Evolutionary conservation across 2,113 vertebrate species (phyloP), one percentile per base, ranked within the genome.

Genomic region (Pelecanus crispus): DNA sequence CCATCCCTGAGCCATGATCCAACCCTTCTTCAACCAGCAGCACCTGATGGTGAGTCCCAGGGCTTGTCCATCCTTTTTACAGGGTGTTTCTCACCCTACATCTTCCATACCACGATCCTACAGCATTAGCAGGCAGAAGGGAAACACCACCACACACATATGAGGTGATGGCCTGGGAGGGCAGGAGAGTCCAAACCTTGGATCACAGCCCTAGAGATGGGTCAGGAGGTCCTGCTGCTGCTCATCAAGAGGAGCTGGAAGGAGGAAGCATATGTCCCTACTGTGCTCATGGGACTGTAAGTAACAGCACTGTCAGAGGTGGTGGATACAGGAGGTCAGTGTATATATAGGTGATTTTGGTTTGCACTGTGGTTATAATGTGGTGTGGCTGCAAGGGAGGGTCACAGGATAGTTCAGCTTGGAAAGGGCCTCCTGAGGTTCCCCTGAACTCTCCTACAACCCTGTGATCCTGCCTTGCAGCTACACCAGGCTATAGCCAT

Each of bases 221-320:
- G 4, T 71, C 52, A 38, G 52, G 36, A 88, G 2, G 5, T 85
- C 14, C 55, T 71, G 16, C 49, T 84, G 16, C 42, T 88, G 15
- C 40, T 75, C 59, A 53, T 13, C 9, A 40, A 55, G 16, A 17
- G 32, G 8, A 59, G 10, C 13, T 71, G 55, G 29, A 65, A 81
- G 19, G 50, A 80, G 17, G 17, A 28, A 73, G 3, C 4, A 7
- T 19, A 2, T 20, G 17, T 38, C 17, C 38, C 11, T 0, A 0
- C 7, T 63, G 44, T 11, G 15, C 20, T 62, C n/a, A 4, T 25
- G 7, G 26, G 9, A 5, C 24, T 72, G n/a, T 24, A 36, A n/a
- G 17, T 6, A 21, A 31, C 26, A 56, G 22, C 52, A 14, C 17
- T 26, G 26, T 36, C 16, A 5, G 21, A 40, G 14, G 25, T 25